Evolutionary conservation across 2,113 vertebrate species (phyloP).

Genomic region (Clarias macrocephalus): DNA sequence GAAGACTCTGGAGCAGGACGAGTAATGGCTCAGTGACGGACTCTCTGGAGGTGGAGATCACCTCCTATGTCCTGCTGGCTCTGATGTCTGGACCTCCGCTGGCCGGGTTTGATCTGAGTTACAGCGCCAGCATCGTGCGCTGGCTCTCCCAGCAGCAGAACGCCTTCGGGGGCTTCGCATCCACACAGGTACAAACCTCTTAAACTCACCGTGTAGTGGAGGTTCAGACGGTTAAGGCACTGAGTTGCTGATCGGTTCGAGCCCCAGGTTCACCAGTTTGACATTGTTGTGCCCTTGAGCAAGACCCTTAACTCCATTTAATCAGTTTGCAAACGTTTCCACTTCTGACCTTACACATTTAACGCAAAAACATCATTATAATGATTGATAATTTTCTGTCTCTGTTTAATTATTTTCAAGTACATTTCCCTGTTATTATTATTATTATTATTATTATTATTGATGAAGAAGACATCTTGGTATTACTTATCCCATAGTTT

Average conservation of each 20-base stretch:
- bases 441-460: background rate
- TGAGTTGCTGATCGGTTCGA: no score
- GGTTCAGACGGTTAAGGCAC: no score
- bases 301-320: no score
- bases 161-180: slow-evolving; percentile 80
- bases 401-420: background rate
- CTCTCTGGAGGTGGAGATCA: slow-evolving; percentile 65
- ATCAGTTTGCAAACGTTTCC: background rate
- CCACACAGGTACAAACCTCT: slow-evolving; percentile 77
- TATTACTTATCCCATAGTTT: background rate
- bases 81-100: slow-evolving; percentile 63
- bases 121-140: slow-evolving; percentile 69
- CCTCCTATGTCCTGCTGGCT: slow-evolving; percentile 77
- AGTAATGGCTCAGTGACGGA: background rate
- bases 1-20: slow-evolving; percentile 2
- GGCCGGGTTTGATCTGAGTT: slow-evolving; percentile 56
- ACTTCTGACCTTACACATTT: background rate
- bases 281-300: no score
- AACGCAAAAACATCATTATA: background rate
- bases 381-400: background rate
- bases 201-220: background rate
- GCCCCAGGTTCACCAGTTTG: no score
- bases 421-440: background rate
- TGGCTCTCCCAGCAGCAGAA: slow-evolving; percentile 84
- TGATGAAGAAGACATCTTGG: background rate